Conservation (phyloP, 2,797 vertebrate genomes). For the Leucoraja ocellata region DNA sequence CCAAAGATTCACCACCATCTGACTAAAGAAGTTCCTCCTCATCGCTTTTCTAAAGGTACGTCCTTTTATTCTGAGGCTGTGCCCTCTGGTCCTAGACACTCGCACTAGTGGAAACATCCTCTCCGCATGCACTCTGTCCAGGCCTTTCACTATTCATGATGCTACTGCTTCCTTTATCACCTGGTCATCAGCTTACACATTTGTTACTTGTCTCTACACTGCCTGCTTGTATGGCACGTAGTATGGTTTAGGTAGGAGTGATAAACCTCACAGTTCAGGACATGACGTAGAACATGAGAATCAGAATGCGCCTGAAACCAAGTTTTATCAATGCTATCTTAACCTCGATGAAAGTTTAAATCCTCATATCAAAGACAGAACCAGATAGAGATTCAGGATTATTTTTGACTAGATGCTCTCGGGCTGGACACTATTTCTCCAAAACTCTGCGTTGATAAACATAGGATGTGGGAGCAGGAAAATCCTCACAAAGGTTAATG, state of each 20-base stretch:
- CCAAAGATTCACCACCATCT: too few relatives aligned
- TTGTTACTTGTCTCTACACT: not conserved
- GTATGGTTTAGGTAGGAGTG: not conserved
- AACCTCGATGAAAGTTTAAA: not conserved
- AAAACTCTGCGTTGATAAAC: not conserved
- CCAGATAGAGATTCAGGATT: not conserved
- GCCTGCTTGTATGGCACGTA: not conserved
- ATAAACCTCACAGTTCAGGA: not conserved
- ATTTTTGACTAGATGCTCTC: not conserved
- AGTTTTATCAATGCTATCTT: not conserved
- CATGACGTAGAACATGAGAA: not conserved
- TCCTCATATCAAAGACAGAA: not conserved
- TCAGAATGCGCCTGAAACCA: not conserved
- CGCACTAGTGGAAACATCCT: too few relatives aligned
- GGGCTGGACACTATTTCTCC: not conserved
- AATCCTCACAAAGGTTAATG: not conserved
- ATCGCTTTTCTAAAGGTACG: too few relatives aligned
- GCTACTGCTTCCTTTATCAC: not conserved
- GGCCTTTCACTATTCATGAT: too few relatives aligned
- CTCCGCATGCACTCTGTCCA: too few relatives aligned
- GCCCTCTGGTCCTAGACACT: too few relatives aligned
- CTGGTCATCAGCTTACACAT: not conserved
- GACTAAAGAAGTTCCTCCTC: too few relatives aligned
- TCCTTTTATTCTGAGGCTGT: too few relatives aligned
- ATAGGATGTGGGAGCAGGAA: not conserved